Evolutionary conservation across 2,888 invertebrate genomes (phyloP).

Genomic region (Drosophila pseudotalamancana): DNA sequence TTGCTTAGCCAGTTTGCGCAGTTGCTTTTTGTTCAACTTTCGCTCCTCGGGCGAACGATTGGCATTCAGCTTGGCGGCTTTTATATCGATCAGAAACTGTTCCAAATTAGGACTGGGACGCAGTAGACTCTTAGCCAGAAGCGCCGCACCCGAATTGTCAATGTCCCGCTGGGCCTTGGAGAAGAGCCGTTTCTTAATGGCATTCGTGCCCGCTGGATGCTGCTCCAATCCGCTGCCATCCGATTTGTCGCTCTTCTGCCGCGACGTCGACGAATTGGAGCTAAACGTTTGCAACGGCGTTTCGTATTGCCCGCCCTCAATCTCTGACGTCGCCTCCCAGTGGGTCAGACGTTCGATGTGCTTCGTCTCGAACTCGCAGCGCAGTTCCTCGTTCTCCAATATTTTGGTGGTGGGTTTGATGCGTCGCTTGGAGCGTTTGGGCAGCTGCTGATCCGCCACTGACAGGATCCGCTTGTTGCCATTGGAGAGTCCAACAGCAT

Average conservation of each 20-base stretch:
- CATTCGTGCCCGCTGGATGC: slow-evolving; percentile 65
- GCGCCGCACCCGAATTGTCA: slow-evolving; percentile 63
- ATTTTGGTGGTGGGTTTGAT: slow-evolving; percentile 89
- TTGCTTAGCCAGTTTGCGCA: slow-evolving; percentile 85
- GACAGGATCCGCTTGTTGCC: slow-evolving; percentile 48
- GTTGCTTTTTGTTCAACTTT: slow-evolving; percentile 84
- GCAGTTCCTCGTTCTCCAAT: slow-evolving; percentile 87
- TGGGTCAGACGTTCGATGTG: slow-evolving; percentile 86
- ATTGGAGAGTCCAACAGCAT: slow-evolving; percentile 37
- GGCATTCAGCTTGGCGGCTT: slow-evolving; percentile 80
- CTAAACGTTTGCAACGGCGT: slow-evolving; percentile 62
- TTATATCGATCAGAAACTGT: slow-evolving; percentile 82
- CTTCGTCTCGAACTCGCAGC: slow-evolving; percentile 86
- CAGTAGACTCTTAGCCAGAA: slow-evolving; percentile 48
- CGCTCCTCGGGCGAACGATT: slow-evolving; percentile 83
- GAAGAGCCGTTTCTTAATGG: slow-evolving; percentile 80
- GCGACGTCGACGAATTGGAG: slow-evolving; percentile 57
- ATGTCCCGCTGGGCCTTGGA: slow-evolving; percentile 64
- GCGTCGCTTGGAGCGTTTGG: slow-evolving; percentile 85
- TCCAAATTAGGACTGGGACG: slow-evolving; percentile 81
- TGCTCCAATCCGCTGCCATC: slow-evolving; percentile 64
- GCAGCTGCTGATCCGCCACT: slow-evolving; percentile 31
- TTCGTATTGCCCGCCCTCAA: slow-evolving; percentile 43
- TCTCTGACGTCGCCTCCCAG: slow-evolving; percentile 59
- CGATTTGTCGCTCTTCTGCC: slow-evolving; percentile 76